Percentiles rank a stretch among this genome's conserved stretches.
phyloP scores from a whole-genome alignment of 1,140 invertebrate species.

The Philotrypesis tridentata region DNA sequence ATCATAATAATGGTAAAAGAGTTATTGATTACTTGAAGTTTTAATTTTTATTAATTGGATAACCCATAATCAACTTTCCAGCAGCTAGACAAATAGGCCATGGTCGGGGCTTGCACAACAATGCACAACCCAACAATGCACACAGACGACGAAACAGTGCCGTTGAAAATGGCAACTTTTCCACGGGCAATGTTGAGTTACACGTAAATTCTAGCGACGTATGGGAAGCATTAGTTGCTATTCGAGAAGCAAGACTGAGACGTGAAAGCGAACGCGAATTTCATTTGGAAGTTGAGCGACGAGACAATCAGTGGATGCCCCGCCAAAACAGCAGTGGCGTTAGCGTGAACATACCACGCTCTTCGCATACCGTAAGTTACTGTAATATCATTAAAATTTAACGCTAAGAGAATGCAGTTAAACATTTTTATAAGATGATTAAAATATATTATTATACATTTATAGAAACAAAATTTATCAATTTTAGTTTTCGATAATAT shows the following conservation, averaged over 20 bases:
- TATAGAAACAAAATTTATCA: neutral
- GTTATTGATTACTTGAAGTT: neutral
- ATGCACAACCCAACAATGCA: neutral
- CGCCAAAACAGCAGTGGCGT: constrained; percentile 57
- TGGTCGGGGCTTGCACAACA: constrained; percentile 27
- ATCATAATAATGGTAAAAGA: constrained; percentile 36
- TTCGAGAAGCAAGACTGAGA: constrained; percentile 78
- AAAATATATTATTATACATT: too few relatives aligned
- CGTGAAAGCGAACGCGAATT: constrained; percentile 70
- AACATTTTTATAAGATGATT: too few relatives aligned
- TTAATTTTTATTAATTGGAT: constrained; percentile 9
- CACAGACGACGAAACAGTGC: constrained; percentile 57
- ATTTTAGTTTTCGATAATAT: constrained; percentile 8
- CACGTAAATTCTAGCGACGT: constrained; percentile 75
- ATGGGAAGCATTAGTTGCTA: constrained; percentile 80
- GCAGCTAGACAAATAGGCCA: constrained; percentile 8
- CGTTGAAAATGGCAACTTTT: constrained; percentile 60
- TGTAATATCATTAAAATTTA: neutral
- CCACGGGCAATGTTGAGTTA: constrained; percentile 67
- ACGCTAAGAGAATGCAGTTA: too few relatives aligned
- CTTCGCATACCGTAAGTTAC: constrained; percentile 61
- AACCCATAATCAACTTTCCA: neutral
- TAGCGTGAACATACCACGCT: constrained; percentile 60
- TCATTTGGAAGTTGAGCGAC: constrained; percentile 39
- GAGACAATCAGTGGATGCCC: constrained; percentile 42